Evolutionary conservation across 2,113 vertebrate species (phyloP).

Genomic region (Platycercus adscitus): DNA sequence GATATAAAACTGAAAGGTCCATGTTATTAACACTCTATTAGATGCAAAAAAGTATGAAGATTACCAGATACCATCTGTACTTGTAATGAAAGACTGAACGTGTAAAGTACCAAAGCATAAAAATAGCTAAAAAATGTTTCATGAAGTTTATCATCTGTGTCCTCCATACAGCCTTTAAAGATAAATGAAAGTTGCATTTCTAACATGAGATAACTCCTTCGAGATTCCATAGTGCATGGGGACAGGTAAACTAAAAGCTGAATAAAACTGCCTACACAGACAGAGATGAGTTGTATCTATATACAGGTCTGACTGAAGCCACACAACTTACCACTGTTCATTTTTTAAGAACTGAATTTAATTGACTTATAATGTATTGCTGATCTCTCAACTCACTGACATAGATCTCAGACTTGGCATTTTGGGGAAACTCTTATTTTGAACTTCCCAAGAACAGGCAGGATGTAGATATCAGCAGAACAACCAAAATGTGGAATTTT

Average conservation of each 20-base stretch:
- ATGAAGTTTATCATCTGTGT: neutral
- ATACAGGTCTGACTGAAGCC: conserved; percentile 41
- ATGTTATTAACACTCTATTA: neutral
- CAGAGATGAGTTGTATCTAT: neutral
- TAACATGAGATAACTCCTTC: neutral
- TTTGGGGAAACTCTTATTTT: conserved; percentile 8
- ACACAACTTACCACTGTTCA: neutral
- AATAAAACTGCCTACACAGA: neutral
- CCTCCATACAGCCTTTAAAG: conserved; percentile 15
- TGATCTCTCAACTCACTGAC: neutral
- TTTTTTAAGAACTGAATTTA: neutral
- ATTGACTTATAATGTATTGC: neutral
- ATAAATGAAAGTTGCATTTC: conserved; percentile 12
- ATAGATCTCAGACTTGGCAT: neutral
- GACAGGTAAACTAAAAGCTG: neutral
- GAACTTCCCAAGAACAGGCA: neutral
- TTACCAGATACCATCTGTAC: neutral
- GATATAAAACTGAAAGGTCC: neutral
- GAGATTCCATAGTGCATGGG: neutral
- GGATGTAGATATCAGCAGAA: conserved; percentile 48
- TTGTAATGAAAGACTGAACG: neutral
- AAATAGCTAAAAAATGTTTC: neutral
- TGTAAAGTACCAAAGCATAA: neutral
- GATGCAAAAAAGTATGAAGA: neutral
- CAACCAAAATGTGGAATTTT: conserved; percentile 22